Evolutionary conservation across 2,888 invertebrate species (phyloP).

Genomic region (Stratiomys singularior): DNA sequence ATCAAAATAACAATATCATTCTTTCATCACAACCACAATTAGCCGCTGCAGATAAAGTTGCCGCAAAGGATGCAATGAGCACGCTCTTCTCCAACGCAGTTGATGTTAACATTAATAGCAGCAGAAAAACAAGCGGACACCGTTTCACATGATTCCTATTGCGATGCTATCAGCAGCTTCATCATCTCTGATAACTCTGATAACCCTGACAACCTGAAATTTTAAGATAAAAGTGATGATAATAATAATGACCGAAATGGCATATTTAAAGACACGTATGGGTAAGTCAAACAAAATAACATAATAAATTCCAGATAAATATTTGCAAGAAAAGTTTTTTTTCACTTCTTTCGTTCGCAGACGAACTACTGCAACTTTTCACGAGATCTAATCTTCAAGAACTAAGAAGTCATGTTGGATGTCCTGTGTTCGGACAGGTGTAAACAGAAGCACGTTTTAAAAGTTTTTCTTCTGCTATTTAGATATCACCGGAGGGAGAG

Average conservation of each 20-base stretch:
- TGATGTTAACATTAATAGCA: background rate
- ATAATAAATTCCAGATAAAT: conserved; percentile 37
- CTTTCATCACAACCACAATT: background rate
- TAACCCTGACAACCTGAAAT: conserved; percentile 40
- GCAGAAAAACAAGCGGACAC: background rate
- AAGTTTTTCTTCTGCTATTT: background rate
- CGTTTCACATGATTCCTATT: conserved; percentile 5
- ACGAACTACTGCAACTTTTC: conserved; percentile 23
- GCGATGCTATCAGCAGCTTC: conserved; percentile 37
- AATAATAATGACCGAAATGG: conserved; percentile 21
- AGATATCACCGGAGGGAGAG: background rate
- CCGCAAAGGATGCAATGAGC: conserved; percentile 31
- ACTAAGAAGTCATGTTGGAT: background rate
- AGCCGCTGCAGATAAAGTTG: background rate
- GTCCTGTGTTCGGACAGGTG: conserved; percentile 40
- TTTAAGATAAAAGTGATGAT: conserved; percentile 33
- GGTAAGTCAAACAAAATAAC: conserved; percentile 27
- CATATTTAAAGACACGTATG: conserved; percentile 25
- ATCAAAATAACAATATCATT: too few relatives aligned
- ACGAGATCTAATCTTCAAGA: conserved; percentile 4
- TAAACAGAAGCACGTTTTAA: conserved; percentile 26
- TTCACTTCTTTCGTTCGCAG: too few relatives aligned
- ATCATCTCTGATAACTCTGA: conserved; percentile 34
- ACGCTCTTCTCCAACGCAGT: background rate
- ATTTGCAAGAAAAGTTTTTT: conserved; percentile 30